Evolutionary conservation across 2,797 vertebrate genomes (phyloP), one percentile per base, ranked within the genome.

Genomic region (Gadopsis bispinosus): DNA sequence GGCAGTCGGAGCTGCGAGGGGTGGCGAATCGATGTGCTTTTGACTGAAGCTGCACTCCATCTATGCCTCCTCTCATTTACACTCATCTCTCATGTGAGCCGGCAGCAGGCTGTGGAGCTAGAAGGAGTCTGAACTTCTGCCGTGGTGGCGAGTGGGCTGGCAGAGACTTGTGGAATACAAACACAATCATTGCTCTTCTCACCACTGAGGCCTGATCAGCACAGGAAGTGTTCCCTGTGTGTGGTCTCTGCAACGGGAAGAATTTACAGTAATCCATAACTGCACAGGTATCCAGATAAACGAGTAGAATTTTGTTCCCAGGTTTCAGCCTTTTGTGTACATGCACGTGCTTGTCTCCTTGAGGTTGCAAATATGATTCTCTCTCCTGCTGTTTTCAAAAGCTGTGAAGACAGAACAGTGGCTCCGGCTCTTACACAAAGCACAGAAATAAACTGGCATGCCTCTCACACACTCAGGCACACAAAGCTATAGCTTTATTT

Each of bases 11-110:
- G 77, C 75, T 79, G 82, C 13, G 65, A 77, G 62, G 43, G 83
- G 68, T 65, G 63, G 80, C 22, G 12, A 80, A 93, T 93, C 83
- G 7, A 91, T 93, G 81, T 0, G 64, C 67, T 75, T 81, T 80
- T 87, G 87, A 85, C 86, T 22, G 47, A 84, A 78, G 63, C 60
- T 43, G 68, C 19, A 41, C 78, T 73, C 69, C 75, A 69, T 78
- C 77, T 68, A 33, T 81, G 79, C 79, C 69, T 73, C 51, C 68
- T 84, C 83, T 85, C 79, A 69, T 85, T 85, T 74, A 48, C 75
- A 80, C 83, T 78, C 74, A 67, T 82, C 74, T 83, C 80, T 88
- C 81, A 45, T 73, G 73, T 65, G 65, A 81, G 74, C 81, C 54
- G 37, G 8, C 37, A 39, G 37, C 37, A 39, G 37, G 2, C 51